Percentiles rank a stretch among this genome's conserved stretches.
Conservation (phyloP, 2,888 invertebrate species). For the Strigamia maritima region DNA sequence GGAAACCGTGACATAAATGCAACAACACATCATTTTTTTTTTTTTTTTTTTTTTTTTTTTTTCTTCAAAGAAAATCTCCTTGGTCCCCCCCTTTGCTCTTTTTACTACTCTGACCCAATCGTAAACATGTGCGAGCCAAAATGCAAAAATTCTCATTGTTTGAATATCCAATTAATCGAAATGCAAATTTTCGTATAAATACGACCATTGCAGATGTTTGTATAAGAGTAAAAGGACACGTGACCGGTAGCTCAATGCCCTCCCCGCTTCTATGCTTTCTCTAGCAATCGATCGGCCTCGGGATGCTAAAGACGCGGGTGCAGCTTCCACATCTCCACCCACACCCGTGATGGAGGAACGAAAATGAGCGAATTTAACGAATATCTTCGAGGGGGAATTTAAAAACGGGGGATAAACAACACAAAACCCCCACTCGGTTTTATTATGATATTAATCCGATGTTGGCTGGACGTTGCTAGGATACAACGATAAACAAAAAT, state of each 20-base stretch:
- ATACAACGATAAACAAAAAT: neutral
- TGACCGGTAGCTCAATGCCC: conserved; percentile 9
- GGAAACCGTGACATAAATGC: neutral
- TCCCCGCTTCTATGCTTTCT: neutral
- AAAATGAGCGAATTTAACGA: too few species aligned
- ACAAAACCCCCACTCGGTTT: neutral
- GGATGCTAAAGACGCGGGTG: conserved; percentile 26
- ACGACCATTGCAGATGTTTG: conserved; percentile 11
- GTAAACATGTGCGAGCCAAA: neutral
- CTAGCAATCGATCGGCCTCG: conserved; percentile 8
- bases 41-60: too few species aligned
- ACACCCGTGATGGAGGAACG: neutral
- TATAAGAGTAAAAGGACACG: neutral
- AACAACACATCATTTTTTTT: too few species aligned
- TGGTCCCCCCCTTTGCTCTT: neutral
- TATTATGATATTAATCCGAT: neutral
- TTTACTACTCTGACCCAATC: neutral
- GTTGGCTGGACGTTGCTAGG: neutral
- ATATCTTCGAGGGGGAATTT: neutral
- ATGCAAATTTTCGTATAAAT: conserved; percentile 15
- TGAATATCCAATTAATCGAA: neutral
- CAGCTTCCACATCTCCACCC: conserved; percentile 5
- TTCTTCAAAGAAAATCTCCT: too few species aligned
- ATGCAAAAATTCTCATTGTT: neutral
- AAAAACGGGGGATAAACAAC: neutral